Evolutionary conservation across 37 sponge, comb jelly and placozoan species (phyloP), one percentile per base, ranked within the genome.

Genomic region (Haliclona indistincta): DNA sequence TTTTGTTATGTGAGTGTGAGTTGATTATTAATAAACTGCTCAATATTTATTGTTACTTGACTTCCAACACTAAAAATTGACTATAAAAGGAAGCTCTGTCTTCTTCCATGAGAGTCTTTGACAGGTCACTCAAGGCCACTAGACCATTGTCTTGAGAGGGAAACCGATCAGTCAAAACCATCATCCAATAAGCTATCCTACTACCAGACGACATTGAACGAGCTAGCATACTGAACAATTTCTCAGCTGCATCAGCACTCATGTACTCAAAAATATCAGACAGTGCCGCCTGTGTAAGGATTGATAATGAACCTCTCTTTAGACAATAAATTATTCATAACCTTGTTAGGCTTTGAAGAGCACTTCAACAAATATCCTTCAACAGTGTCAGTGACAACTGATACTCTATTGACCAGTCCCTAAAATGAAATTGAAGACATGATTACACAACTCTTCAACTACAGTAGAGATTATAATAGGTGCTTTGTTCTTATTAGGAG

Each of bases 151-250:
- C 23, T 5, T 29, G 22, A 0, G 85, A 43, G 26, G 74, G 73
- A 2, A 29, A 17, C 15, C 80, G 79, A 22, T 58, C 62, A 17
- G 25, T 29, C 15, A 80, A 60, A 25, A 80, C 70, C 58, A 79
- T 72, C 90, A n/a, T n/a, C 90, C 90, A 89, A 38, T 70, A 89
- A 17, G 81, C 90, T 34, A 89, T 26, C 29, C 90, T 39, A 22
- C 86, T 74, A 2, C 80, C 80, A 10, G 32, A 1, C 20, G 45
- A 1, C 29, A 45, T 42, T 33, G 22, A 23, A 7, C 43, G 19
- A 2, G 36, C 86, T 38, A 85, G 43, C 37, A 64, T 28, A 1
- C 35, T n/a, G 26, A 71, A 79, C 41, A 81, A 20, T 17, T 8
- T 67, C 20, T 75, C 51, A 35, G 40, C 23, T 29, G 45, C 55